phyloP scores from a whole-genome alignment of 2,797 vertebrate genomes.

The Rhabdomys pumilio region DNA sequence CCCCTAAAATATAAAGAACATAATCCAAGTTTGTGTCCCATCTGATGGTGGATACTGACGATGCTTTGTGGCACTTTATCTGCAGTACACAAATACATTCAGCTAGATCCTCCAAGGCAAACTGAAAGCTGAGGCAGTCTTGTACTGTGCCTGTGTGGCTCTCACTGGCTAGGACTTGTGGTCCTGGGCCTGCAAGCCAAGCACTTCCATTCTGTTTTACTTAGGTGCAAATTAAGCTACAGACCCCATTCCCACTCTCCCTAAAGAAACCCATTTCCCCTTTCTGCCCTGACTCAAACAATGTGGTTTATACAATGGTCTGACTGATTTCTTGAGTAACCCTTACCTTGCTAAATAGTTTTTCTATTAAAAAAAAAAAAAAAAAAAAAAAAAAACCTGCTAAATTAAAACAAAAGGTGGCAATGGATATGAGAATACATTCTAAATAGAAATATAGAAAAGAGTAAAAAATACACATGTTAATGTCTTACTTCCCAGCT shows the following conservation, averaged over 20 bases:
- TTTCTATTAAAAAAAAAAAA: conserved; percentile 67
- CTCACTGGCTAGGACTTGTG: not conserved
- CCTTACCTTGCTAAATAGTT: conserved; percentile 83
- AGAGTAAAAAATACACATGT: conserved; percentile 71
- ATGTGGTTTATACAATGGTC: conserved; percentile 85
- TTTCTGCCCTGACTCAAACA: conserved; percentile 87
- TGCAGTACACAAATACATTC: not conserved
- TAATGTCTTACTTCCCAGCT: conserved; percentile 68
- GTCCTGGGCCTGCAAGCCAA: conserved; percentile 12
- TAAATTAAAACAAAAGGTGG: conserved; percentile 54
- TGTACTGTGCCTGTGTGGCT: not conserved
- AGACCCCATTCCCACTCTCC: conserved; percentile 84
- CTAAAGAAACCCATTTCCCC: conserved; percentile 86
- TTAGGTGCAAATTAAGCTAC: conserved; percentile 64
- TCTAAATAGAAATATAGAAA: conserved; percentile 67
- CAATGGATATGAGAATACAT: not conserved
- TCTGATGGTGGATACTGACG: not conserved
- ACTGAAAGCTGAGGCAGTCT: not conserved
- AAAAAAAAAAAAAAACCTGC: not conserved
- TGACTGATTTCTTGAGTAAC: conserved; percentile 84
- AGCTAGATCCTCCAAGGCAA: not conserved
- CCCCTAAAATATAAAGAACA: not conserved
- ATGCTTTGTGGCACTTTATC: not conserved
- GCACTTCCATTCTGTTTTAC: conserved; percentile 1
- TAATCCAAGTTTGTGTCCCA: not conserved